These are phyloP conservation scores for Cyphomyrus plagiostoma DNA, from an alignment of 2,113 vertebrate species.

Conservation along the genomic window DNA sequence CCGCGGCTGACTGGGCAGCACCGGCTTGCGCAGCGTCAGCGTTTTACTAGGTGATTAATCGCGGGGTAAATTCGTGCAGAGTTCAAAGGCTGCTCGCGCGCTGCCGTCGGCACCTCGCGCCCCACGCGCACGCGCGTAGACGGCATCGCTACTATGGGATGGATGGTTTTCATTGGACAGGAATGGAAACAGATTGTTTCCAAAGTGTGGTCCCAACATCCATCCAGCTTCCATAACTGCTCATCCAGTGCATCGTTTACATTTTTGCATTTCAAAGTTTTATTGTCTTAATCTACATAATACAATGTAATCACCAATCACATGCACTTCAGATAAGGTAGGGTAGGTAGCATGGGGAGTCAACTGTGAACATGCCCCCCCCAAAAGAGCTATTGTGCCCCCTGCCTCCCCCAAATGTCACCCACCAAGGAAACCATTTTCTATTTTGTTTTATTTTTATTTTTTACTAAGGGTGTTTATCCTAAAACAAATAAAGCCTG, in stretches of 20 bases:
- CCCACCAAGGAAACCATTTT: neutral
- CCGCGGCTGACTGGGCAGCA: slow-evolving; percentile 96
- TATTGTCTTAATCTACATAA: neutral
- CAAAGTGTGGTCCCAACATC: neutral
- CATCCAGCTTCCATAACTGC: neutral
- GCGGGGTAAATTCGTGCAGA: slow-evolving; percentile 98
- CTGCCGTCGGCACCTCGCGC: slow-evolving; percentile 21
- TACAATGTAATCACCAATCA: neutral
- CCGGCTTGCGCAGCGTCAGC: slow-evolving; percentile 95
- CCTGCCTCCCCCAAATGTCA: neutral
- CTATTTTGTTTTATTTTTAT: neutral
- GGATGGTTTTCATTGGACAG: neutral
- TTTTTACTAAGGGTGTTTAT: neutral
- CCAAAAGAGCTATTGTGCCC: neutral
- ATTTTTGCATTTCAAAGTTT: neutral
- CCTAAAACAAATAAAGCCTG: neutral
- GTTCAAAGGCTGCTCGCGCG: slow-evolving; percentile 42
- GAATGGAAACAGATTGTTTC: neutral
- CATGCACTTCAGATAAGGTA: neutral
- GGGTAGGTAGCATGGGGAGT: neutral
- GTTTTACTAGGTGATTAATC: slow-evolving; percentile 63
- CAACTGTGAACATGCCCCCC: neutral
- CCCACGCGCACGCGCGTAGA: slow-evolving; percentile 44
- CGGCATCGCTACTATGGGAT: neutral
- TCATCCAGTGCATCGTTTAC: neutral